Percentiles rank a stretch among this genome's conserved stretches.
phyloP scores from a whole-genome alignment of 2,113 vertebrate genomes.

The Bostrychus sinensis region DNA sequence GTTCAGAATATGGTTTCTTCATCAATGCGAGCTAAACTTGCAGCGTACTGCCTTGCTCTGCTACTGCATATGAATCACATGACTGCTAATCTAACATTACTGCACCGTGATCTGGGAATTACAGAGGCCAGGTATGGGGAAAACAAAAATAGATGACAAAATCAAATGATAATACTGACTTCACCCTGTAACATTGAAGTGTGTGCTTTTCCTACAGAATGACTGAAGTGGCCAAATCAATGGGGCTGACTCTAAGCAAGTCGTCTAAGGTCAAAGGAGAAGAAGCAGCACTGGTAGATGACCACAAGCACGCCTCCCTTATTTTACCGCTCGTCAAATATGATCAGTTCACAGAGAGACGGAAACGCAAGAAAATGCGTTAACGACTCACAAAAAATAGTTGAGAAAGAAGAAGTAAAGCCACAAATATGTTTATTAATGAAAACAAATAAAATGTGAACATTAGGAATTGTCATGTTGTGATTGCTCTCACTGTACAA shows the following conservation, averaged over 20 bases:
- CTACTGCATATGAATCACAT: slow-evolving; percentile 75
- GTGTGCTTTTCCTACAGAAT: slow-evolving; percentile 62
- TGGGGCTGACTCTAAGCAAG: slow-evolving; percentile 86
- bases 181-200: background rate
- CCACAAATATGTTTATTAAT: slow-evolving; percentile 49
- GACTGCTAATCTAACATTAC: slow-evolving; percentile 74
- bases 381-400: slow-evolving; percentile 13
- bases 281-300: slow-evolving; percentile 38
- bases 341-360: slow-evolving; percentile 46
- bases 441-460: slow-evolving; percentile 56
- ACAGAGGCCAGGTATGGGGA: slow-evolving; percentile 65
- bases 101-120: slow-evolving; percentile 76
- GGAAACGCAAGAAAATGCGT: slow-evolving; percentile 83
- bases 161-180: background rate
- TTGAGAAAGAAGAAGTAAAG: background rate
- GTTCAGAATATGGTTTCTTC: slow-evolving; percentile 64
- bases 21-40: slow-evolving; percentile 75
- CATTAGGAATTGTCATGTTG: slow-evolving; percentile 12
- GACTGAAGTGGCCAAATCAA: slow-evolving; percentile 87
- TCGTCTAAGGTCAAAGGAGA: slow-evolving; percentile 35
- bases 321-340: slow-evolving; percentile 83
- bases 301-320: slow-evolving; percentile 82
- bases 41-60: slow-evolving; percentile 72
- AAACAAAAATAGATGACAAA: background rate
- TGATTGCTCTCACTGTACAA: slow-evolving; percentile 19